A percentile compares a stretch with the other conserved stretches of the same genome.
phyloP scores from a whole-genome alignment of 2,797 vertebrate species.

The Pangasius djambal region DNA sequence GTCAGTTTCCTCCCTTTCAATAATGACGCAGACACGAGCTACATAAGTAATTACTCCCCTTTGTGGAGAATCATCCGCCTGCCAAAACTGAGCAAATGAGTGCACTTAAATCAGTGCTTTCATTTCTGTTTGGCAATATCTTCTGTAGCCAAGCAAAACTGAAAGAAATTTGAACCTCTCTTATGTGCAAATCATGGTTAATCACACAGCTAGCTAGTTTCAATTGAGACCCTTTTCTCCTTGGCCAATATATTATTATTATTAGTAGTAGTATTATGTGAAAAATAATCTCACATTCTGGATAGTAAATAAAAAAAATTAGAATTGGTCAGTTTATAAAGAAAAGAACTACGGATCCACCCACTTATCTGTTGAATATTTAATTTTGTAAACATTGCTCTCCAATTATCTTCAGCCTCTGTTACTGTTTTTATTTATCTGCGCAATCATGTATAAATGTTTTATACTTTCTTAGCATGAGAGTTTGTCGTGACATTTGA shows the following conservation, averaged over 20 bases:
- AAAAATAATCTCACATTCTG: too few relatives aligned
- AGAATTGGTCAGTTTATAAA: neutral
- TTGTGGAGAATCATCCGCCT: neutral
- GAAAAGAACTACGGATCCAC: neutral
- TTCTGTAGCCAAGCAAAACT: neutral
- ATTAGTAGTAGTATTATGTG: too few relatives aligned
- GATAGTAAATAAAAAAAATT: neutral
- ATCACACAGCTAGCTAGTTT: neutral
- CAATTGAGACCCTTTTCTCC: neutral
- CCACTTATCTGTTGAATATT: neutral
- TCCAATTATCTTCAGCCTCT: too few relatives aligned
- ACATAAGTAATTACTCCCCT: slow-evolving; percentile 15
- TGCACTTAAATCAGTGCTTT: slow-evolving; percentile 3
- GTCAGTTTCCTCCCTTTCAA: neutral
- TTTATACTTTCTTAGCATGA: neutral
- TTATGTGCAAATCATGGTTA: neutral
- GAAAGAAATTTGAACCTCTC: neutral
- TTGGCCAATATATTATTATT: neutral
- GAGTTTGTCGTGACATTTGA: neutral
- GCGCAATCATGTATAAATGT: neutral
- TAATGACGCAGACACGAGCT: slow-evolving; percentile 1
- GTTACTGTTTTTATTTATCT: neutral
- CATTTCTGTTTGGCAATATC: slow-evolving; percentile 16
- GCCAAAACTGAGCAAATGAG: slow-evolving; percentile 16
- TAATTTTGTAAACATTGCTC: neutral